These are phyloP conservation scores for Aspidiotus destructor DNA, from an alignment of 2,888 invertebrate genomes.

Conservation along the genomic window DNA sequence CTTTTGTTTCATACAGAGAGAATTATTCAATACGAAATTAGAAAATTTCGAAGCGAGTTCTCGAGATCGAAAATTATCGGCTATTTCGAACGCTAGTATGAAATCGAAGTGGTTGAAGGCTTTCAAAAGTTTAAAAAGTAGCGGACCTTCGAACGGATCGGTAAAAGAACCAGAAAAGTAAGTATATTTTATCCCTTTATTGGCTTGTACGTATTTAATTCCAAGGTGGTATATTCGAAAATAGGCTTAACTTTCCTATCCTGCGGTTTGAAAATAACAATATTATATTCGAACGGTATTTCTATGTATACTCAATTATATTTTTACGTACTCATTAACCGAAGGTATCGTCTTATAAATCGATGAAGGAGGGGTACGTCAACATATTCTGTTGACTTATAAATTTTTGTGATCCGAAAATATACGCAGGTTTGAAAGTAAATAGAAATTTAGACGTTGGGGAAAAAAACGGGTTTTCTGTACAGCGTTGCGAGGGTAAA, in stretches of 20 bases:
- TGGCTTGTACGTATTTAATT: not conserved
- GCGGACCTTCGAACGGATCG: conserved; percentile 45
- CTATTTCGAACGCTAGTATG: conserved; percentile 77
- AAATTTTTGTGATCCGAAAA: no score
- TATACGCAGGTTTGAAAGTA: no score
- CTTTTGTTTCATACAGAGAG: conserved; percentile 53
- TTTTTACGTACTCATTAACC: no score
- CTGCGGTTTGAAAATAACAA: no score
- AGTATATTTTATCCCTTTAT: conserved; percentile 41
- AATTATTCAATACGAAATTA: conserved; percentile 68
- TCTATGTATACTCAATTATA: not conserved
- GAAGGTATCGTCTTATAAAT: no score
- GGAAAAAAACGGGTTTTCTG: no score
- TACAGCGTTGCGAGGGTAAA: no score
- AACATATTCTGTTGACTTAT: no score
- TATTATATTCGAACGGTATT: not conserved
- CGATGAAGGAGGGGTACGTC: no score
- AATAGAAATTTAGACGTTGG: no score
- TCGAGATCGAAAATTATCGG: conserved; percentile 74
- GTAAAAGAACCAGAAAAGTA: conserved; percentile 54
- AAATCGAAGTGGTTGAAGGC: conserved; percentile 97
- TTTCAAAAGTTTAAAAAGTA: conserved; percentile 77
- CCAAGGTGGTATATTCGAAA: no score
- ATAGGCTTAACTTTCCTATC: no score
- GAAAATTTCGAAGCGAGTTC: conserved; percentile 51